Percentiles rank a stretch among this genome's conserved stretches.
Evolutionary conservation across 2,113 vertebrate genomes (phyloP).

Genomic region (Herpailurus yagouaroundi): DNA sequence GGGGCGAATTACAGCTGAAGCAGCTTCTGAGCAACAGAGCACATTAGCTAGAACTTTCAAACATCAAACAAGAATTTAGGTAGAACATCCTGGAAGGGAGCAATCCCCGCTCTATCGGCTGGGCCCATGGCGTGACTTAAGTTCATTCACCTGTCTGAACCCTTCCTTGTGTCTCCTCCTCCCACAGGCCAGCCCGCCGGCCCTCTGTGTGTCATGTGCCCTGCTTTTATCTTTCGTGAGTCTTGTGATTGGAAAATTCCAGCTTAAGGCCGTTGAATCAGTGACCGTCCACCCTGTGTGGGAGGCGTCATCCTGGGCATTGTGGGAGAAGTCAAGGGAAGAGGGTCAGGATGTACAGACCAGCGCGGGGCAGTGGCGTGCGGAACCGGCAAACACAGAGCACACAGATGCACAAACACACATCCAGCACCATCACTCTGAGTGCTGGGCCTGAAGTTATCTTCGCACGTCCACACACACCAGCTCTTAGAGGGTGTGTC

Average conservation of each 20-base stretch:
- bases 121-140: rapidly evolving
- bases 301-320: background rate
- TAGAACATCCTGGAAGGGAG: too few relatives aligned
- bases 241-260: constrained; percentile 71
- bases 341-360: background rate
- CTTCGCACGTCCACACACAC: background rate
- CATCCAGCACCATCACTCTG: background rate
- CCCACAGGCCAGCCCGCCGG: background rate
- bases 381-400: background rate
- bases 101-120: background rate
- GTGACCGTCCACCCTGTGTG: background rate
- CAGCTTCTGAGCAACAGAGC: background rate
- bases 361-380: background rate
- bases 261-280: constrained; percentile 41
- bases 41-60: background rate
- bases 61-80: background rate
- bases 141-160: background rate
- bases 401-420: too few relatives aligned
- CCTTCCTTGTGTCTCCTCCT: background rate
- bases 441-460: background rate
- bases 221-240: constrained; percentile 23
- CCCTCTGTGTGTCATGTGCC: constrained; percentile 4
- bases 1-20: background rate
- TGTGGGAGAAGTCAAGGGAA: background rate
- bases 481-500: background rate